Evolutionary conservation across 2,797 vertebrate genomes (phyloP), one percentile per base, ranked within the genome.

Genomic region (Xiphophorus birchmanni): DNA sequence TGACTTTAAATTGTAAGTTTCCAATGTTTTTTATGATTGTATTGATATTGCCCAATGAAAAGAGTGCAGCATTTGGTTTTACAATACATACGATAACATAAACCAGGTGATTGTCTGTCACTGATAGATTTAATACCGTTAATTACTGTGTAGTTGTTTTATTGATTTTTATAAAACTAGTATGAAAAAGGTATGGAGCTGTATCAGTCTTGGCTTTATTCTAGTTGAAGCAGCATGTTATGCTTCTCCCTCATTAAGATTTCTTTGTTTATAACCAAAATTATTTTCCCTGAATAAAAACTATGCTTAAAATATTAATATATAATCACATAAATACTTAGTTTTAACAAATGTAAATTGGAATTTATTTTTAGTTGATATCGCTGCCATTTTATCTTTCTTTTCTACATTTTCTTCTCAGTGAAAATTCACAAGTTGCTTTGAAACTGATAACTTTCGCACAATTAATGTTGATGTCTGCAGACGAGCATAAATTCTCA

Each of bases 401-500:
- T 80, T 90, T 87, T 87, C 45, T 63, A 73, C 80, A 67, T 13
- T 9, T 85, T 87, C 87, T 89, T 81, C 73, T 67, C 91, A 93
- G 93, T 93, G 95, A 96, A 93, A 95, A 91, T 92, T 95, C 94
- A 94, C 95, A 92, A 90, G 91, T 94, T 89, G 74, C 81, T 54
- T 85, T 71, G 90, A 90, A 95, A 87, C 92, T 94, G 96, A 83
- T 84, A 95, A 93, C 89, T 95, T 96, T 96, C 94, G 77, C 96
- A 95, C 94, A 85, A 94, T 94, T 93, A 94, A 93, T 90, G 85
- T 92, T 63, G 84, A 83, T 74, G 93, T 82, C 83, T 82, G 84
- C 82, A 89, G 87, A 86, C 79, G 63, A 74, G 94, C 94, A 96
- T 94, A 94, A 94, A 96, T 96, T 96, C 93, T 78, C 80, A 87